These are phyloP conservation scores for Gymnothorax javanicus DNA, from an alignment of 2,797 vertebrate species.

Conservation along the genomic window DNA sequence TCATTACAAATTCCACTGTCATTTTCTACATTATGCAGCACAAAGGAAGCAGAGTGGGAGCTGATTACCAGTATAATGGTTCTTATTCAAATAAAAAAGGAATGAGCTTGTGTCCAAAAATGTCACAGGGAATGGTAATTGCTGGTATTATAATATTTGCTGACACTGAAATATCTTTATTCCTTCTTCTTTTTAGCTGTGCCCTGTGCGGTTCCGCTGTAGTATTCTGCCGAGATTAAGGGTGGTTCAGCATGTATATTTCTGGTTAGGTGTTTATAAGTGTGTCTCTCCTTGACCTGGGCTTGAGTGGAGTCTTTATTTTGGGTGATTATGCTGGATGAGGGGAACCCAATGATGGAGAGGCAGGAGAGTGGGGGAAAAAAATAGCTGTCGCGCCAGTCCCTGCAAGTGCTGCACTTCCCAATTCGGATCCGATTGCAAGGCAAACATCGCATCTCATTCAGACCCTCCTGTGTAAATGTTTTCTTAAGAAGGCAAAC, in stretches of 20 bases:
- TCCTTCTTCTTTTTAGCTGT: constrained; percentile 2
- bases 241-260: constrained; percentile 61
- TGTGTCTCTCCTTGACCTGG: constrained; percentile 55
- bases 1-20: constrained; percentile 44
- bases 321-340: constrained; percentile 54
- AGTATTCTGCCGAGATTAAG: constrained; percentile 45
- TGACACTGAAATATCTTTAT: constrained; percentile 27
- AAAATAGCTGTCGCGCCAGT: constrained; percentile 61
- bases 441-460: constrained; percentile 69
- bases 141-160: constrained; percentile 40
- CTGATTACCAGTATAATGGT: constrained; percentile 31
- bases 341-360: constrained; percentile 48
- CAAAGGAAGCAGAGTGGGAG: constrained; percentile 11
- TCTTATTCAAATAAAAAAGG: constrained; percentile 42
- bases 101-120: constrained; percentile 49
- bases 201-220: neutral
- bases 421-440: constrained; percentile 72
- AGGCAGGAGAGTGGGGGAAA: constrained; percentile 59
- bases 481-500: constrained; percentile 56
- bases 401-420: constrained; percentile 53
- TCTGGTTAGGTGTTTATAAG: constrained; percentile 60
- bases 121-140: constrained; percentile 39
- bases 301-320: constrained; percentile 64
- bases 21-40: constrained; percentile 28
- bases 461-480: constrained; percentile 63